Percentiles rank a stretch among this genome's conserved stretches.
These are phyloP conservation scores for Lacanobia wlatinum DNA, from an alignment of 2,888 invertebrate species.

Conservation along the genomic window DNA sequence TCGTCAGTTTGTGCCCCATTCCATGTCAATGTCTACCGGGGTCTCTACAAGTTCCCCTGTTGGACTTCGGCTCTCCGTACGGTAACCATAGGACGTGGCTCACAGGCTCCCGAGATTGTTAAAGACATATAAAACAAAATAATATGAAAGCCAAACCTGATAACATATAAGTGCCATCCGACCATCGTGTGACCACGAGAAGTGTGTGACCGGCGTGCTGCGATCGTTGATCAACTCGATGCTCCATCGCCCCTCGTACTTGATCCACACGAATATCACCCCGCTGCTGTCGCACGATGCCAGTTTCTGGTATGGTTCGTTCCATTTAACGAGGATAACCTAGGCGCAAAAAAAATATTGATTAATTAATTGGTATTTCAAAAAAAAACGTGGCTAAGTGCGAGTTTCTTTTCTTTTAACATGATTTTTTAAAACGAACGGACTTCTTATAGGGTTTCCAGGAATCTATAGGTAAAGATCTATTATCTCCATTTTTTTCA, in stretches of 20 bases:
- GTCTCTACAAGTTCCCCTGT: too few species aligned
- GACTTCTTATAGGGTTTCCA: too few species aligned
- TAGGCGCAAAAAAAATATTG: conserved; percentile 75
- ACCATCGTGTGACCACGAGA: conserved; percentile 99
- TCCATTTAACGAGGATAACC: conserved; percentile 99
- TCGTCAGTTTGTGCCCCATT: too few species aligned
- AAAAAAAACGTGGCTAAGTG: too few species aligned
- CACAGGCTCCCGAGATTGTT: too few species aligned
- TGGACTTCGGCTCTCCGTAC: too few species aligned
- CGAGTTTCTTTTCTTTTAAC: too few species aligned
- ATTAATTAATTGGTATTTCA: not conserved
- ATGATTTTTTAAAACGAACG: too few species aligned
- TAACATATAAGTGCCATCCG: conserved; percentile 99
- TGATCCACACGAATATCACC: conserved; percentile 99
- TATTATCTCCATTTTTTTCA: too few species aligned
- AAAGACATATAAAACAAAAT: not conserved
- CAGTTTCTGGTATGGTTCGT: conserved; percentile 99
- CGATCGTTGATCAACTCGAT: conserved; percentile 99
- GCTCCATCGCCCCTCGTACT: conserved; percentile 99
- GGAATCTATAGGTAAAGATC: too few species aligned
- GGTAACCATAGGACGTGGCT: too few species aligned
- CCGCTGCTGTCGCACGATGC: conserved; percentile 99
- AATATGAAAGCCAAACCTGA: conserved; percentile 90
- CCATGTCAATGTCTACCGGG: too few species aligned
- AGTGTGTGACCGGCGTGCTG: conserved; percentile 98